Evolutionary conservation across 2,113 vertebrate genomes (phyloP).

Genomic region (Neolamprologus tretocephalus): DNA sequence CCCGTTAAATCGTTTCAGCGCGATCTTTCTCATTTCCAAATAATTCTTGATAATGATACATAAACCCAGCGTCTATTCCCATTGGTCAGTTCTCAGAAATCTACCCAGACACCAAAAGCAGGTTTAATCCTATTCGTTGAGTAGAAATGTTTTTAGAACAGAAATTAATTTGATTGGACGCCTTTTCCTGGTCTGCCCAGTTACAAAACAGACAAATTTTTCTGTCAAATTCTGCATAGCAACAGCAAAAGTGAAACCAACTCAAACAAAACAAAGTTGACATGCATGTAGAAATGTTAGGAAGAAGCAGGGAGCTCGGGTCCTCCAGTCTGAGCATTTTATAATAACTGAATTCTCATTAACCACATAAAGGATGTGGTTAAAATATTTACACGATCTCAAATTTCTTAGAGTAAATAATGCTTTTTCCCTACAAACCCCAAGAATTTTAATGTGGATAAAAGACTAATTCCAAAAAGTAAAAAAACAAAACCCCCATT

Average conservation of each 20-base stretch:
- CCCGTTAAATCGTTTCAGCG: not conserved
- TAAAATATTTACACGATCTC: not conserved
- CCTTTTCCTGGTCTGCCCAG: slow-evolving; percentile 52
- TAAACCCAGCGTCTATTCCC: not conserved
- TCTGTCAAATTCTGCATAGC: slow-evolving; percentile 62
- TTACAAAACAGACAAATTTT: slow-evolving; percentile 36
- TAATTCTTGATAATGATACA: not conserved
- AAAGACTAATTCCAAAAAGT: not conserved
- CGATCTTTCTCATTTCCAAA: not conserved
- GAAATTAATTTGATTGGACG: slow-evolving; percentile 62
- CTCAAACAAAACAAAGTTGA: not conserved
- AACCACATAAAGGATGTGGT: not conserved
- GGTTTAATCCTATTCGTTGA: slow-evolving; percentile 48
- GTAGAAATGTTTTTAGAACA: slow-evolving; percentile 42
- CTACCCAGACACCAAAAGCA: slow-evolving; percentile 55
- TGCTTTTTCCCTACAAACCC: not conserved
- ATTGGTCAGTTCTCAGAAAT: slow-evolving; percentile 51
- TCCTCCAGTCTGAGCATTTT: not conserved
- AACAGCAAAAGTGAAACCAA: slow-evolving; percentile 27
- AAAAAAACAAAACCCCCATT: not conserved
- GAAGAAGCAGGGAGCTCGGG: not conserved
- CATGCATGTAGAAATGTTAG: not conserved
- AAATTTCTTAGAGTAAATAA: not conserved
- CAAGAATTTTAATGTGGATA: not conserved
- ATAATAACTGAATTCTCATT: not conserved